Base-by-base conservation (phyloP, 2,888 invertebrate species). In the Callyntrura sp. region DNA sequence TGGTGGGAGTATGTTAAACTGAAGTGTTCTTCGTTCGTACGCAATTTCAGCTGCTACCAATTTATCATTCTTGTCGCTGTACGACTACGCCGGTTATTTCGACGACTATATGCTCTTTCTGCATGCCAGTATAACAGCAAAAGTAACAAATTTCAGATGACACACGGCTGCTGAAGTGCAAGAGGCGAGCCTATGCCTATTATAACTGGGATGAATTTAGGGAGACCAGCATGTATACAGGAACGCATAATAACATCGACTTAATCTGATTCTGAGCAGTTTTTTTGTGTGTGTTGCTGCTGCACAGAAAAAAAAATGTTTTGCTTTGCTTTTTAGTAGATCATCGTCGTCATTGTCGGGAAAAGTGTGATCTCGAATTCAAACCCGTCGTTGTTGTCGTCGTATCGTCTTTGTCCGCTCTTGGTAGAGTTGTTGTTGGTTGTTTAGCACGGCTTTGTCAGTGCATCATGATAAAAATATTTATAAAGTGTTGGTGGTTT, bases 361-460 rank as follows among this genome's bases (percentile, higher is more conserved):
- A 88, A 88, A 84, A 78, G 60, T 82, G 73, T 84, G 88, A 88
- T 88, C 88, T 84, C 84, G 23, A 88, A 84, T 88, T 88, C 57
- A 88, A 84, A 82, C 70, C 48, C 88, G 78, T 84, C 78, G 35
- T 57, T n/a, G 57, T 57, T 17, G 57, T 57, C 1, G 62, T 68
- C 35, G 65, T 73, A n/a, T 62, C 84, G 78, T 88, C 83, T 84
- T 85, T 85, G 89, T 89, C 89, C 85, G 60, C 23, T 43, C 43
- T 20, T 51, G 62, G 35, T 65, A 78, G 23, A 23, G 28, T 28
- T 35, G 35, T 6, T 35, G 35, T 35, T 35, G 6, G 35, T 35
- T n/a, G n/a, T n/a, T n/a, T n/a, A 81, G 62, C 62, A 57, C 65
- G 23, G 20, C 17, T 45, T 45, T 55, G 35, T 35, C 35, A 76